Base-by-base conservation (phyloP, 2,888 invertebrate genomes). In the Therioaphis trifolii region DNA sequence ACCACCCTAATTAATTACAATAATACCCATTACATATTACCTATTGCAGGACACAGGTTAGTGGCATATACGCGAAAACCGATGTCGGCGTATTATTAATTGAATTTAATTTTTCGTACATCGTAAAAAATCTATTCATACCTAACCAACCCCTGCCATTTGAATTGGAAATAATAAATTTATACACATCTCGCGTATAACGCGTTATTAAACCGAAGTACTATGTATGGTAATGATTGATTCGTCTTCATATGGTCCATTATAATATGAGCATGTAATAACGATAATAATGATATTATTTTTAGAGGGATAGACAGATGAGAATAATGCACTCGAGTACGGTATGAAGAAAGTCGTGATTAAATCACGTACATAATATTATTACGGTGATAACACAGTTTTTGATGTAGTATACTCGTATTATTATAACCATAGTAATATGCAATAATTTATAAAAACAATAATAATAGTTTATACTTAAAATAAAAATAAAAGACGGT, bases 1-100 rank as follows among this genome's bases (percentile, higher is more conserved):
- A 14, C 29, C 29, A 46, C 63, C 76, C 29, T 63, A 18, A 76
- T 76, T 76, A 76, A 63, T 76, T 46, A 63, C 29, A 63, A 63
- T 46, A 46, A 76, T 76, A 46, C 76, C n/a, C 46, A 46, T 46
- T 43, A 63, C 14, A 46, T 61, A 55, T n/a, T 27, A 27, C 58
- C 27, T 63, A 76, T 46, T 63, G 12, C 75, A 27, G n/a, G n/a
- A 27, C 46, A 4, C 75, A 27, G n/a, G n/a, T 46, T 29, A 12
- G 27, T 43, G 63, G n/a, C 4, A 4, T 58, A 46, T 46, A n/a
- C 40, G 40, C 40, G 9, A 24, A 58, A n/a, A 58, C 58, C 24
- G 40, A 7, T 55, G 40, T 24, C 27, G 18, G 27, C 27, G 14
- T 27, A 29, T 76, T 76, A 63, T 76, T 63, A 63, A 63, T 76